Evolutionary conservation across 2,113 vertebrate genomes (phyloP).

Genomic region (Neolamprologus brichardi): DNA sequence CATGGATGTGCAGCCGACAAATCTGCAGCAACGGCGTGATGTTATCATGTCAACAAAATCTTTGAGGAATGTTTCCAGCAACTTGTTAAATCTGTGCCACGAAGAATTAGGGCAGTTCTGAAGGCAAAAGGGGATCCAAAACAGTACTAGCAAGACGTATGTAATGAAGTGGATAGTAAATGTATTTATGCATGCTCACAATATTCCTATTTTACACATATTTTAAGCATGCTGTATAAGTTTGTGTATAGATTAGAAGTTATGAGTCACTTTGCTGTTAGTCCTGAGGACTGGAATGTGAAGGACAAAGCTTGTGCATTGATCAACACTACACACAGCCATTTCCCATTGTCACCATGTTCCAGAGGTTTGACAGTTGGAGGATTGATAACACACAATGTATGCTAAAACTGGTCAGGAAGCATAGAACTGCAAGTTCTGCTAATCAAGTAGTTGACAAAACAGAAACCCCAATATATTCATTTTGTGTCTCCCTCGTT

Average conservation of each 20-base stretch:
- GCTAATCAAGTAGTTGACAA: constrained; percentile 16
- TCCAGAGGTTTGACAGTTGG: background rate
- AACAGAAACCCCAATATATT: constrained; percentile 5
- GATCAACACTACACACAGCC: constrained; percentile 37
- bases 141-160: background rate
- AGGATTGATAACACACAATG: background rate
- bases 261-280: constrained; percentile 17
- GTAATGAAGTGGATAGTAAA: background rate
- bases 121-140: background rate
- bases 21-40: background rate
- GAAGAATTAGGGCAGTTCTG: background rate
- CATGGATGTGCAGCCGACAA: background rate
- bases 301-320: constrained; percentile 35
- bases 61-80: background rate
- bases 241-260: background rate
- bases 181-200: background rate
- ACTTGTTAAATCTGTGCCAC: background rate
- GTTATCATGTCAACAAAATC: background rate
- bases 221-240: background rate
- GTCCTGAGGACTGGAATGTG: background rate
- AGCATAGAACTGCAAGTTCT: constrained; percentile 8
- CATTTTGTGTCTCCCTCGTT: background rate
- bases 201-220: background rate
- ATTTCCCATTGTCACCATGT: constrained; percentile 33
- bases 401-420: background rate